These are phyloP conservation scores for Papilio protenor DNA, from an alignment of 2,888 invertebrate species.

Conservation along the genomic window DNA sequence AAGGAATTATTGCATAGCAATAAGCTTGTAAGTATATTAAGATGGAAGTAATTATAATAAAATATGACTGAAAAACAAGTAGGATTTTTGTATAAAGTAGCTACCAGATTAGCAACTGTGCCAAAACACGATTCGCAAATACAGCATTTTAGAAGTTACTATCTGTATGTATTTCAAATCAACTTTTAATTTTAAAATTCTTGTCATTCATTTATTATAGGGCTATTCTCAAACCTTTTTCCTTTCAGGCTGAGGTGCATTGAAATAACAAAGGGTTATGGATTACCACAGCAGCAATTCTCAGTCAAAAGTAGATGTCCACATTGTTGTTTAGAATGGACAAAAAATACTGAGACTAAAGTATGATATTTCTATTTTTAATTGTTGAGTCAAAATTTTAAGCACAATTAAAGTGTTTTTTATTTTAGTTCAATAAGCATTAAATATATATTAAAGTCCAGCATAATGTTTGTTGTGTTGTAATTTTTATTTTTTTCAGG, in stretches of 20 bases:
- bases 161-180: constrained; percentile 62
- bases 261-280: constrained; percentile 62
- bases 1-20: constrained; percentile 60
- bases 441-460: too few species aligned
- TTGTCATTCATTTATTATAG: neutral
- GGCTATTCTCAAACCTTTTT: constrained; percentile 36
- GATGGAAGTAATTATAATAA: neutral
- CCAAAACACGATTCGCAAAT: constrained; percentile 51
- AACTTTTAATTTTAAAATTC: neutral
- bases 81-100: constrained; percentile 65
- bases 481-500: constrained; percentile 56
- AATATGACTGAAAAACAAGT: constrained; percentile 66
- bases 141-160: constrained; percentile 67
- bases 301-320: constrained; percentile 66
- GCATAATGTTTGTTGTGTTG: neutral
- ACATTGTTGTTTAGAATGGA: constrained; percentile 71
- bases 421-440: too few species aligned
- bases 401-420: too few species aligned
- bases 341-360: constrained; percentile 56
- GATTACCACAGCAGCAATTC: constrained; percentile 69
- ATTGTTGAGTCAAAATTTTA: too few species aligned
- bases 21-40: constrained; percentile 64
- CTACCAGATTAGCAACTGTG: constrained; percentile 54
- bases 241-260: constrained; percentile 69
- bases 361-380: constrained; percentile 53